Evolutionary conservation across 1,140 invertebrate species (phyloP).

Genomic region (Cecropterus lyciades): DNA sequence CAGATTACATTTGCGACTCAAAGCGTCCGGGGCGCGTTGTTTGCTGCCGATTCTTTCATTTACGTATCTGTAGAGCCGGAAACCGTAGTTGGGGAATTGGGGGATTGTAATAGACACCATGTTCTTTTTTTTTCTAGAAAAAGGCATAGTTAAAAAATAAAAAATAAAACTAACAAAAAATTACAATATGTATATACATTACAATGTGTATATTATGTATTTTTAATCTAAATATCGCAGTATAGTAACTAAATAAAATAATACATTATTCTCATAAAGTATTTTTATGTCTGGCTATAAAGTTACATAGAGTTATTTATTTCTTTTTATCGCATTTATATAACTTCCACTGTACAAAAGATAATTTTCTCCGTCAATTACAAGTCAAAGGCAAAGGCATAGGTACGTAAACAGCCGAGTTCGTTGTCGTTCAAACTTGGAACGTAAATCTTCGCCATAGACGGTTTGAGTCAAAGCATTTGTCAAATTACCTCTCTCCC

Average conservation of each 20-base stretch:
- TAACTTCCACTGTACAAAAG: slow-evolving; percentile 10
- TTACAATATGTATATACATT: no score
- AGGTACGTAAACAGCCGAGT: slow-evolving; percentile 31
- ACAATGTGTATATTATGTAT: no score
- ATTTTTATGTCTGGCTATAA: no score
- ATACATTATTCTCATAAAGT: no score
- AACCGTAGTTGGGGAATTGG: slow-evolving; percentile 31
- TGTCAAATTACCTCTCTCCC: slow-evolving; percentile 64
- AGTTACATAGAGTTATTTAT: no score
- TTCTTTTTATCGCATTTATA: background rate
- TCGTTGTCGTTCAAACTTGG: slow-evolving; percentile 33
- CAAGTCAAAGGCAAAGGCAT: slow-evolving; percentile 35
- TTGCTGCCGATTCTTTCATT: slow-evolving; percentile 67
- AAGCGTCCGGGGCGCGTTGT: slow-evolving; percentile 61
- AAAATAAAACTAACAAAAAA: no score
- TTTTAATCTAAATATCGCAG: no score
- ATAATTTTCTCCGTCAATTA: slow-evolving; percentile 37
- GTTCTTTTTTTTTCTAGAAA: slow-evolving; percentile 8
- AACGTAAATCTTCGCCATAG: slow-evolving; percentile 35
- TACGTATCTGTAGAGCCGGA: slow-evolving; percentile 43
- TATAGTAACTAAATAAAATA: no score
- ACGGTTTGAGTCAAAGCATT: slow-evolving; percentile 56
- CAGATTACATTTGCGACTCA: slow-evolving; percentile 71
- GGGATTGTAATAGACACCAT: slow-evolving; percentile 6
- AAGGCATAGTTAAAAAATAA: no score